These are phyloP conservation scores for Achroia grisella DNA, from an alignment of 1,140 invertebrate genomes.

Conservation along the genomic window DNA sequence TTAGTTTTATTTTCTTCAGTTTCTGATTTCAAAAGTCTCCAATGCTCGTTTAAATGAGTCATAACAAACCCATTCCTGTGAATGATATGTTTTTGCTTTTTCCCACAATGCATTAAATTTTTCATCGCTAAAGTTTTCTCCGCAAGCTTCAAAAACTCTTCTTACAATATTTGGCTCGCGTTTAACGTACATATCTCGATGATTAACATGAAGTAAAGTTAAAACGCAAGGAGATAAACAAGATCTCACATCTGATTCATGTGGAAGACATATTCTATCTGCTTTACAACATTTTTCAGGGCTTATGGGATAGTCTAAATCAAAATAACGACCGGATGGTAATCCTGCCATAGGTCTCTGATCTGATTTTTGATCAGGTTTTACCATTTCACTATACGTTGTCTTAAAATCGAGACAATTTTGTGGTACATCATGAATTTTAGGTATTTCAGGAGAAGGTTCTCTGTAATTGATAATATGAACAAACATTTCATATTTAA, in stretches of 20 bases:
- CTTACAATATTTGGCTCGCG: constrained; percentile 34
- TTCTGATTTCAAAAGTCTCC: constrained; percentile 1
- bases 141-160: constrained; percentile 48
- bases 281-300: constrained; percentile 44
- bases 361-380: constrained; percentile 30
- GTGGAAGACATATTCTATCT: constrained; percentile 37
- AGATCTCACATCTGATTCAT: constrained; percentile 53
- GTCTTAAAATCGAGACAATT: constrained; percentile 50
- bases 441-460: constrained; percentile 44
- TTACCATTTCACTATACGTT: constrained; percentile 61
- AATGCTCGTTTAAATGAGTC: constrained; percentile 53
- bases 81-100: constrained; percentile 52
- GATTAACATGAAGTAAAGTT: constrained; percentile 46
- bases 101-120: constrained; percentile 46
- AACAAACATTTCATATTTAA: constrained; percentile 57
- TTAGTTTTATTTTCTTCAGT: not conserved
- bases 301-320: constrained; percentile 48
- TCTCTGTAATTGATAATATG: constrained; percentile 49
- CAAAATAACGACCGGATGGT: constrained; percentile 57
- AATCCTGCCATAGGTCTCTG: constrained; percentile 37
- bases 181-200: constrained; percentile 58
- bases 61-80: constrained; percentile 53
- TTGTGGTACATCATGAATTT: constrained; percentile 38
- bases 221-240: constrained; percentile 48
- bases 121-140: constrained; percentile 46